Evolutionary conservation across 2,888 invertebrate species (phyloP).

Genomic region (Prosapia bicincta): DNA sequence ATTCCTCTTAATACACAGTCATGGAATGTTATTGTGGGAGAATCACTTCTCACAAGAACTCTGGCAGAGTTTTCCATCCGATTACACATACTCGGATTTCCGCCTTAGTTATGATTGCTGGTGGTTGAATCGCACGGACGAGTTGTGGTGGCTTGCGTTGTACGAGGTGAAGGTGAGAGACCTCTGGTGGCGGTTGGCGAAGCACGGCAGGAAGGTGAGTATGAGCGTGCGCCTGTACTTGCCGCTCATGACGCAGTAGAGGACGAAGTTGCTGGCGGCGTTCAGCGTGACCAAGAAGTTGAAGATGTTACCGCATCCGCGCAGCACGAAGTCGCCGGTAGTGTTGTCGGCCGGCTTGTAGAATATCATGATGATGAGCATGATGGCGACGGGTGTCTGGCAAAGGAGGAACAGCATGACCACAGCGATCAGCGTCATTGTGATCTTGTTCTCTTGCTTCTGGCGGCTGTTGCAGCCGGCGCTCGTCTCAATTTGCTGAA

Average conservation of each 20-base stretch:
- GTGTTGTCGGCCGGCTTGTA: conserved; percentile 39
- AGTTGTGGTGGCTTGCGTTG: conserved; percentile 27
- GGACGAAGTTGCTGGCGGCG: conserved; percentile 71
- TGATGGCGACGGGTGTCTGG: conserved; percentile 64
- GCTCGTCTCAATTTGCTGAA: conserved; percentile 23
- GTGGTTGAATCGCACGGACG: conserved; percentile 21
- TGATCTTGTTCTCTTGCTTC: conserved; percentile 67
- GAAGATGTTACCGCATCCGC: conserved; percentile 65
- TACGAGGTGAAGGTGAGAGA: conserved; percentile 27
- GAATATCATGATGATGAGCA: conserved; percentile 47
- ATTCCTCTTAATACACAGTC: too few species aligned
- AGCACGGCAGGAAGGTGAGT: conserved; percentile 40
- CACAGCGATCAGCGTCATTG: conserved; percentile 70
- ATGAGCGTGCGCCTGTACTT: conserved; percentile 61
- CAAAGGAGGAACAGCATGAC: conserved; percentile 72
- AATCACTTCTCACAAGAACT: too few species aligned
- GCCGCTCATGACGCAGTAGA: conserved; percentile 72
- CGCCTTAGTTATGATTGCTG: background rate
- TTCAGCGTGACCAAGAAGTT: conserved; percentile 68
- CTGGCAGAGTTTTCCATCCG: too few species aligned
- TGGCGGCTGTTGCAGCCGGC: conserved; percentile 43
- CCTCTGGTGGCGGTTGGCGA: conserved; percentile 31
- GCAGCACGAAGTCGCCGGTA: conserved; percentile 46
- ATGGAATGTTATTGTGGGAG: too few species aligned
- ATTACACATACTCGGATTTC: background rate